Base-by-base conservation (phyloP, 64 coral and sea anemone genomes). In the Actinia tenebrosa region DNA sequence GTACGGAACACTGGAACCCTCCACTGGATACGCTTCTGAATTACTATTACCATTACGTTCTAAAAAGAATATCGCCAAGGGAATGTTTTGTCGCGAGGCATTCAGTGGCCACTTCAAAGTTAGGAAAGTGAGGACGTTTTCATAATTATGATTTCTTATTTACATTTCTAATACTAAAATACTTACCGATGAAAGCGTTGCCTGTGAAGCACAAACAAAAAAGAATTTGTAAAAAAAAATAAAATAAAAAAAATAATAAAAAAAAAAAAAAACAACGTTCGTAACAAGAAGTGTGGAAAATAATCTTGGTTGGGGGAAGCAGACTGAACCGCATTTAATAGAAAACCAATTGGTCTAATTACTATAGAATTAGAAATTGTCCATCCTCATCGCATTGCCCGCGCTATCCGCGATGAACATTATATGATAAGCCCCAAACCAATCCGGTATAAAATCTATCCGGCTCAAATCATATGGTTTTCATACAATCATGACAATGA, bases 141-240 rank as follows among this genome's bases (percentile, higher is more conserved):
- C n/a, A n/a, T 58, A 14, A 11, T 58, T 11, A 16, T 58, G 56
- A 6, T 58, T 58, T 58, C 0, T 58, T 58, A 58, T 58, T 10
- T 58, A 58, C 10, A 22, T 71, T 10, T 25, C 19, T 71, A 75
- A 18, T 15, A n/a, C 7, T 66, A n/a, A 50, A 56, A 10, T 30
- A 83, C 80, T 52, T 83, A 83, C 80, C 80, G 19, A 45, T 83
- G 46, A 52, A 83, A 83, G 10, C 11, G 80, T 83, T 83, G 45
- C 80, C 80, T 83, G 45, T 52, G 2, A 50, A 47, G 7, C 2
- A 58, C 18, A 83, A 58, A 83, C 2, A 83, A 83, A 52, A 50
- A 17, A 22, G 25, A 83, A 47, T 81, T n/a, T n/a, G n/a, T n/a
- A n/a, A n/a, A n/a, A n/a, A n/a, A n/a, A n/a, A n/a, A n/a, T n/a